A percentile compares a stretch with the other conserved stretches of the same genome.
Conservation (phyloP, 2,113 vertebrate genomes). For the Sialia sialis region DNA sequence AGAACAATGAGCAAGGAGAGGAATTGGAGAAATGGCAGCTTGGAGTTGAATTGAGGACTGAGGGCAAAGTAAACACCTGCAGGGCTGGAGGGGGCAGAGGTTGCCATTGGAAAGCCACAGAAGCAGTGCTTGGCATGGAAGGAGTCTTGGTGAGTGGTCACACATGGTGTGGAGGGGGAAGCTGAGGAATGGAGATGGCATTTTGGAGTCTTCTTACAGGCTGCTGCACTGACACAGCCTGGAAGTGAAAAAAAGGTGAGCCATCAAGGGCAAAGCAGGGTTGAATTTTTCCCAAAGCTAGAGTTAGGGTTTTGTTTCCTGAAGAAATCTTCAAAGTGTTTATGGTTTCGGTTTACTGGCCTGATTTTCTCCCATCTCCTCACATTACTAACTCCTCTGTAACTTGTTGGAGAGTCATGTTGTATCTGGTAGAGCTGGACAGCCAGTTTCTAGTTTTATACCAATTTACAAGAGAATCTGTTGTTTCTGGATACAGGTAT, state of each 20-base stretch:
- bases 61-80: not conserved
- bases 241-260: not conserved
- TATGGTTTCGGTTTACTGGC: not conserved
- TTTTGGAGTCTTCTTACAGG: not conserved
- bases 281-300: not conserved
- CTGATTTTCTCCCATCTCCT: not conserved
- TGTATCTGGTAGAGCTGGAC: not conserved
- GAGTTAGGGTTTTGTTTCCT: not conserved
- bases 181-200: not conserved
- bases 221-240: not conserved
- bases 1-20: not conserved
- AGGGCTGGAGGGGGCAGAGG: not conserved
- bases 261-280: not conserved
- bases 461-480: not conserved
- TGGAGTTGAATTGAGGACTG: not conserved
- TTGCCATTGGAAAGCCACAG: fast-evolving
- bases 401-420: not conserved
- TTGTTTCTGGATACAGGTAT: not conserved
- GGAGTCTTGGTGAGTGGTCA: fast-evolving
- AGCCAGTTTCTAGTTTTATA: not conserved
- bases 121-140: not conserved
- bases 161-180: not conserved
- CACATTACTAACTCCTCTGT: not conserved
- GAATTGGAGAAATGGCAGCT: not conserved
- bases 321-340: not conserved